Base-by-base conservation (phyloP, 2,888 invertebrate genomes). In the Diaperis boleti region DNA sequence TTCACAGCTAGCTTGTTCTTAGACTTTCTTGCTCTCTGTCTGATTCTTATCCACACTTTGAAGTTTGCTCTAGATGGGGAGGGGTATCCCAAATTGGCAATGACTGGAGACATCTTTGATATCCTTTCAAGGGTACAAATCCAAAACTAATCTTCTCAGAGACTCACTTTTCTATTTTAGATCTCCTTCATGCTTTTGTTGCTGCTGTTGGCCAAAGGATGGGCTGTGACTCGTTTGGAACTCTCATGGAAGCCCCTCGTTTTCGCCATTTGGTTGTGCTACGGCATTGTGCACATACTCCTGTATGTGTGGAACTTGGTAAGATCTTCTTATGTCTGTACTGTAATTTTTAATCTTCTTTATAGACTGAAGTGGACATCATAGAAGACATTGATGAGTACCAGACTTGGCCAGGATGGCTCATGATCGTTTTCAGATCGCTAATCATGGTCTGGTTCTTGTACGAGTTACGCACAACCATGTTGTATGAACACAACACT, bases 241-340 rank as follows among this genome's bases (percentile, higher is more conserved):
- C 85, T 97, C 56, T 92, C 94, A 10, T 92, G 93, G 85, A 95
- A 94, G 78, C 89, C 91, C 10, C 81, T 93, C 31, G 88, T 95
- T 18, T 92, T 93, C 81, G 89, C 91, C 29, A 90, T 96, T 69
- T 98, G 98, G 97, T 86, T 93, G 71, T 89, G 92, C 64, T 96
- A 98, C 78, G 94, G 96, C 45, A 87, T 94, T 60, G 92, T 96
- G 22, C 95, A 96, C 80, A 90, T 96, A 77, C 84, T 96, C 62
- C 87, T 98, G 1, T 98, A 97, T 81, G 92, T 96, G 57, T 97
- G 97, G 96, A 96, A 96, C 83, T 90, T 94, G 86, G 98, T 98
- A 84, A 86, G 89, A 39, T 7, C 13, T 13, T 4, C 3, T 49
- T 26, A 26, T 18, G 8, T 50, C 31, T 31, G 8, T 44, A 2